Conservation (phyloP, 2,888 invertebrate genomes). For the Orchesella flavescens region DNA sequence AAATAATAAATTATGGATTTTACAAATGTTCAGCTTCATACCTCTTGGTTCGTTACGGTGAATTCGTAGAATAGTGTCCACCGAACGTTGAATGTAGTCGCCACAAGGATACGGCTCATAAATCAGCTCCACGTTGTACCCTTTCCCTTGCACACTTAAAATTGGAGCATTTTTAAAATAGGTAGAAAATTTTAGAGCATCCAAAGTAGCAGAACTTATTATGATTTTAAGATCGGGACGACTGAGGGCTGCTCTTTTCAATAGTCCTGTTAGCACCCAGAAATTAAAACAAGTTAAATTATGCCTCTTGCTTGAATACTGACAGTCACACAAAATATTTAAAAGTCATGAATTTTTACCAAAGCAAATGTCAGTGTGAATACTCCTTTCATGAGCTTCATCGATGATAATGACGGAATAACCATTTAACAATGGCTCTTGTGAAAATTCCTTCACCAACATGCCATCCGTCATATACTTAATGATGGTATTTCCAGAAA, state of each 20-base stretch:
- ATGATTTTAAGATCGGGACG: conserved; percentile 96
- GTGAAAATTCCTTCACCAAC: conserved; percentile 96
- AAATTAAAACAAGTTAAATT: neutral
- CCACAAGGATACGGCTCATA: conserved; percentile 87
- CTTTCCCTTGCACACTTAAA: conserved; percentile 93
- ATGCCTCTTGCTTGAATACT: no score
- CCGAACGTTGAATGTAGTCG: conserved; percentile 96
- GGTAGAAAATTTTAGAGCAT: conserved; percentile 98
- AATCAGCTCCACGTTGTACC: conserved; percentile 92
- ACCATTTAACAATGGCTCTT: conserved; percentile 92
- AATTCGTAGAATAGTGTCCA: conserved; percentile 99
- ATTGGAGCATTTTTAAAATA: conserved; percentile 99
- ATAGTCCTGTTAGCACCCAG: conserved; percentile 73
- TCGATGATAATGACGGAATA: conserved; percentile 99
- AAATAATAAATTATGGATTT: no score
- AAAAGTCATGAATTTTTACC: conserved; percentile 76
- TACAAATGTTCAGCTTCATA: conserved; percentile 41
- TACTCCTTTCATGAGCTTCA: conserved; percentile 98
- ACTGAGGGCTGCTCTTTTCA: conserved; percentile 87
- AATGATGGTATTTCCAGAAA: conserved; percentile 96
- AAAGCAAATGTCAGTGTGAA: conserved; percentile 98
- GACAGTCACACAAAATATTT: neutral
- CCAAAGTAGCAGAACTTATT: conserved; percentile 97
- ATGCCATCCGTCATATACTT: conserved; percentile 99
- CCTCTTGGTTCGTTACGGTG: conserved; percentile 95